Evolutionary conservation across 1,140 invertebrate species (phyloP).

Genomic region (Aleiodes sp.): DNA sequence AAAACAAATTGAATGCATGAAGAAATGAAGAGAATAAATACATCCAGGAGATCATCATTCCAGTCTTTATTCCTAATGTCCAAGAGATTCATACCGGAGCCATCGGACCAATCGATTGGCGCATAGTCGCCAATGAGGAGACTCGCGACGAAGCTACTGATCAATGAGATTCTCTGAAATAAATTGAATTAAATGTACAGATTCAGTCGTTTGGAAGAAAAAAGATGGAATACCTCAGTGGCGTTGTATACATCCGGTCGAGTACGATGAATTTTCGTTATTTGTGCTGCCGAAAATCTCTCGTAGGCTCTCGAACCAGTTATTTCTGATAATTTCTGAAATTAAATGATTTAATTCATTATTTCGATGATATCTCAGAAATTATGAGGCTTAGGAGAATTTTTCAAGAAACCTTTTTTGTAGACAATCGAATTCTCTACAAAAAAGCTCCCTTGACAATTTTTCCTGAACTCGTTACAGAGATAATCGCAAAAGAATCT

Average conservation of each 20-base stretch:
- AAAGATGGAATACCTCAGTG: constrained; percentile 72
- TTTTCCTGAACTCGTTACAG: too few species aligned
- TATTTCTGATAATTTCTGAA: constrained; percentile 80
- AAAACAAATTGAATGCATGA: too few species aligned
- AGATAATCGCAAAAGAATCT: too few species aligned
- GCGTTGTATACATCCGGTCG: constrained; percentile 80
- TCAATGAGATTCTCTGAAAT: constrained; percentile 84
- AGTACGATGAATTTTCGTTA: constrained; percentile 84
- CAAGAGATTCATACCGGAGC: constrained; percentile 96
- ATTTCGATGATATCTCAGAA: neutral
- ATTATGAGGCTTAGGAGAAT: too few species aligned
- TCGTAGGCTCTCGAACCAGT: constrained; percentile 95
- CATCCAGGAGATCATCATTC: constrained; percentile 79
- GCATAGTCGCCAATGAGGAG: constrained; percentile 91
- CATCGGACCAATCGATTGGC: constrained; percentile 91
- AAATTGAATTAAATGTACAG: neutral
- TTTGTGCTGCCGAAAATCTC: constrained; percentile 93
- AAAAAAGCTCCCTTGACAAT: too few species aligned
- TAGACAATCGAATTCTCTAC: too few species aligned
- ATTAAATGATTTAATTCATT: neutral
- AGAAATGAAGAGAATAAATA: constrained; percentile 41
- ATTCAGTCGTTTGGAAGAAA: neutral
- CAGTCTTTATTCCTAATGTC: constrained; percentile 85
- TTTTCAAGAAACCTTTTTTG: too few species aligned
- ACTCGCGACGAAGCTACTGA: constrained; percentile 92